A percentile compares a stretch with the other conserved stretches of the same genome.
Evolutionary conservation across 2,113 vertebrate species (phyloP).

Genomic region (Symphodus melops): DNA sequence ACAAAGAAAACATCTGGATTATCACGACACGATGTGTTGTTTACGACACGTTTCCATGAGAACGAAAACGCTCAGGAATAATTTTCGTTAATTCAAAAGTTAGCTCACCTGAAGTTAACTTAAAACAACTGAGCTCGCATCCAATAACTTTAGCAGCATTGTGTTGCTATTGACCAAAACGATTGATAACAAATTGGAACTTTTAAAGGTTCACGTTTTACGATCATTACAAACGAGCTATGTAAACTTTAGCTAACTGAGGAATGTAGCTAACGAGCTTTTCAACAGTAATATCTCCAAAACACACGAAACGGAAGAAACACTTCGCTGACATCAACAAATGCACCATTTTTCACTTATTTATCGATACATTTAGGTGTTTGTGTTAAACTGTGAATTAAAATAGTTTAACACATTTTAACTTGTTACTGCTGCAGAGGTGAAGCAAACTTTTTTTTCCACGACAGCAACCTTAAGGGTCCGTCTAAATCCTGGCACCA

Average conservation of each 20-base stretch:
- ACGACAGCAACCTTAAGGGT: slow-evolving; percentile 45
- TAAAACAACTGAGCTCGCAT: not conserved
- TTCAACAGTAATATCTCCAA: not conserved
- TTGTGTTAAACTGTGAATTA: not conserved
- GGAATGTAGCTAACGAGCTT: slow-evolving; percentile 57
- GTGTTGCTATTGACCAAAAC: not conserved
- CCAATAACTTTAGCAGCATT: not conserved
- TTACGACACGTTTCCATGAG: no score
- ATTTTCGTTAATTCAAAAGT: not conserved
- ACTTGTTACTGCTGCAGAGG: not conserved
- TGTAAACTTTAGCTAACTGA: slow-evolving; percentile 48
- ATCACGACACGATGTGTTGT: no score
- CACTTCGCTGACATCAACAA: fast-evolving
- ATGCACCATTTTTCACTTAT: no score
- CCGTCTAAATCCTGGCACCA: slow-evolving; percentile 52
- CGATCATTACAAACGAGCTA: not conserved
- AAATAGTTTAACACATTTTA: no score
- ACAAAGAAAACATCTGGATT: no score
- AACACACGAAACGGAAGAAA: not conserved
- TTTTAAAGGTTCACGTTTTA: not conserved
- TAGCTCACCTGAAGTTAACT: not conserved
- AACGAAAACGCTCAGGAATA: not conserved
- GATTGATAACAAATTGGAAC: not conserved
- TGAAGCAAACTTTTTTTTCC: slow-evolving; percentile 59
- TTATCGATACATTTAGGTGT: fast-evolving